Percentiles rank a stretch among this genome's conserved stretches.
These are phyloP conservation scores for Acanthosoma haemorrhoidale DNA, from an alignment of 2,888 invertebrate genomes.

Conservation along the genomic window DNA sequence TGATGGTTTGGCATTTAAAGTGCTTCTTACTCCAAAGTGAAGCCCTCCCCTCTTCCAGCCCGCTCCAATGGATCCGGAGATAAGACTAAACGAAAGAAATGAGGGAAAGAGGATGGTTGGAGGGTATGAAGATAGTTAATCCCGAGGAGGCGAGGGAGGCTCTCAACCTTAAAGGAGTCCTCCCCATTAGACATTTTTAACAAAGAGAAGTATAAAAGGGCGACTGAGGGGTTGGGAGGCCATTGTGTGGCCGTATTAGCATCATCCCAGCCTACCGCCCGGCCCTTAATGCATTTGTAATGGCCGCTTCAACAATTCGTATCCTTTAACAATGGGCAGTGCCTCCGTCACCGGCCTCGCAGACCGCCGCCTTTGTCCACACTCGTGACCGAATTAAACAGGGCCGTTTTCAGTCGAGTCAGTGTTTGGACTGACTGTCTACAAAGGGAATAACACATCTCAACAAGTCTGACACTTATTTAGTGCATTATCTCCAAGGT, in stretches of 20 bases:
- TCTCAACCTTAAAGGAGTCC: neutral
- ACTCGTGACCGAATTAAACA: neutral
- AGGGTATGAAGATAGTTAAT: conserved; percentile 8
- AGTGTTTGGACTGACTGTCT: neutral
- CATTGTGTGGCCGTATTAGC: conserved; percentile 24
- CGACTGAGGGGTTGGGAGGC: neutral
- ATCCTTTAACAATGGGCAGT: conserved; percentile 1
- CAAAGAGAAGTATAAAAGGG: conserved; percentile 14
- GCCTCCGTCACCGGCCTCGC: conserved; percentile 11
- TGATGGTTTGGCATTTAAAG: neutral
- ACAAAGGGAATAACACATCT: conserved; percentile 7
- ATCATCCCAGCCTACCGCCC: neutral
- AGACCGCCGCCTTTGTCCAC: neutral
- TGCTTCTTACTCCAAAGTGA: neutral
- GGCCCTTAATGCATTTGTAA: conserved; percentile 27
- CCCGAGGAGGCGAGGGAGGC: too few species aligned
- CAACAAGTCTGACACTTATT: neutral
- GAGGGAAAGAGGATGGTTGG: conserved; percentile 7
- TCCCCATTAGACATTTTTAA: conserved; percentile 8
- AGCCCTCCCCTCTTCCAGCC: too few species aligned
- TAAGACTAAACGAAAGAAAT: conserved; percentile 17
- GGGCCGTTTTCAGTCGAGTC: neutral
- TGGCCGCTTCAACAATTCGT: conserved; percentile 12
- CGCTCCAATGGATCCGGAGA: too few species aligned
- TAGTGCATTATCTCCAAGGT: neutral